Base-by-base conservation (phyloP, 2,113 vertebrate species). In the Fulmarus glacialis region DNA sequence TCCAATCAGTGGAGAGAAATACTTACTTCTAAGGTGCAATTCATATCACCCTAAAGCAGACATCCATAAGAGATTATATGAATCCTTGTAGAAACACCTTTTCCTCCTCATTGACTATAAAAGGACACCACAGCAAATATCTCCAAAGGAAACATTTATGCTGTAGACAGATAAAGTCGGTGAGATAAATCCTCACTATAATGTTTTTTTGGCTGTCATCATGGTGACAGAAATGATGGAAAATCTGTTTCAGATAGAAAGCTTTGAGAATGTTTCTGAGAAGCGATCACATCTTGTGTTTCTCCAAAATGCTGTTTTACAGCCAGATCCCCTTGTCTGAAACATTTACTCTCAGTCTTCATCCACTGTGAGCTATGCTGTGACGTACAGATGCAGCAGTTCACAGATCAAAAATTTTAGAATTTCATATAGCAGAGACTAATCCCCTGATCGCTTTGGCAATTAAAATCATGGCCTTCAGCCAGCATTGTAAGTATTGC, bases 391-490 rank as follows among this genome's bases (percentile, higher is more conserved):
- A 92, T 92, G 92, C 75, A 82, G 89, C 82, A 79, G 73, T 60
- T 89, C 81, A 72, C 83, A 92, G 91, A 96, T 77, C 48, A 96
- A 82, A 90, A 85, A 59, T 85, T 87, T 71, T 40, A 60, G 63
- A 42, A 32, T 81, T 90, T 84, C 68, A 48, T 2, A 29, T 53
- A 60, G 83, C 60, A 50, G 22, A 21, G 75, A 84, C 75, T 97
- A 95, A 96, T 95, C 89, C 52, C 68, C 52, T 79, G 87, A 91
- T 82, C 92, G 68, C 64, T 95, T 91, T 93, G 87, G 93, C 91
- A 95, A 94, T 86, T 87, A 94, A 87, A 95, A 94, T 64, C 52
- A 75, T 23, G 74, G 83, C 53, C 48, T 85, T 72, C 45, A 87
- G 62, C 89, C 94, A 96, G 58, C 20, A 12, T 45, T 45, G 5